A percentile compares a stretch with the other conserved stretches of the same genome.
Conservation (phyloP, 2,113 vertebrate genomes). For the Zapornia atra region DNA sequence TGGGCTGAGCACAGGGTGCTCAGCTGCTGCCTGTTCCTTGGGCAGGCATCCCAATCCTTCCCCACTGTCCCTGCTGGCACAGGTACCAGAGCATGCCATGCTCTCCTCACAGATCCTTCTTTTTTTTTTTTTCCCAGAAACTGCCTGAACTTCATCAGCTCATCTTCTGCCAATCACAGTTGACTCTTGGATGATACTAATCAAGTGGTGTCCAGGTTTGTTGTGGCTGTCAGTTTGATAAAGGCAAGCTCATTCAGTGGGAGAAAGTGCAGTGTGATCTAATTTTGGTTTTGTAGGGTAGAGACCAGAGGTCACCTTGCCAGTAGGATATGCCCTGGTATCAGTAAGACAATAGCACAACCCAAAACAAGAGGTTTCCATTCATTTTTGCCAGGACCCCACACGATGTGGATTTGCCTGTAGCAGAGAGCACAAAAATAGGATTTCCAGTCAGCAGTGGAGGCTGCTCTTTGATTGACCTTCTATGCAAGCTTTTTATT, state of each 20-base stretch:
- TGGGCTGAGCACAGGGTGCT: accelerated
- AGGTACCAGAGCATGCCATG: accelerated
- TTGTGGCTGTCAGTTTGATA: neutral
- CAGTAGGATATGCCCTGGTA: neutral
- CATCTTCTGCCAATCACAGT: neutral
- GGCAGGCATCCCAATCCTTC: neutral
- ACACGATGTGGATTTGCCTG: neutral
- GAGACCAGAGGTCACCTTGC: neutral
- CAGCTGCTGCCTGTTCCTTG: too few relatives aligned
- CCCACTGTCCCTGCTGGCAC: neutral
- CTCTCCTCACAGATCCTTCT: neutral
- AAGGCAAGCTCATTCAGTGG: neutral
- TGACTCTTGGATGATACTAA: neutral
- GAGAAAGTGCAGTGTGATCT: accelerated
- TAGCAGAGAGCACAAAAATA: neutral
- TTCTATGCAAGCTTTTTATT: neutral
- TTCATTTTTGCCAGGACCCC: neutral
- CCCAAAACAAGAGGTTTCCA: neutral
- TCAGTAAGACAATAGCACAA: neutral
- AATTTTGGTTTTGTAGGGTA: neutral
- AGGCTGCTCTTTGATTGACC: neutral
- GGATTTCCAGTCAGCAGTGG: neutral
- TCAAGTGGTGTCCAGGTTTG: neutral
- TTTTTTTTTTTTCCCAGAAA: neutral
- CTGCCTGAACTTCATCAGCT: neutral